phyloP scores from a whole-genome alignment of 2,888 invertebrate species.

The Trisateles emortualis region DNA sequence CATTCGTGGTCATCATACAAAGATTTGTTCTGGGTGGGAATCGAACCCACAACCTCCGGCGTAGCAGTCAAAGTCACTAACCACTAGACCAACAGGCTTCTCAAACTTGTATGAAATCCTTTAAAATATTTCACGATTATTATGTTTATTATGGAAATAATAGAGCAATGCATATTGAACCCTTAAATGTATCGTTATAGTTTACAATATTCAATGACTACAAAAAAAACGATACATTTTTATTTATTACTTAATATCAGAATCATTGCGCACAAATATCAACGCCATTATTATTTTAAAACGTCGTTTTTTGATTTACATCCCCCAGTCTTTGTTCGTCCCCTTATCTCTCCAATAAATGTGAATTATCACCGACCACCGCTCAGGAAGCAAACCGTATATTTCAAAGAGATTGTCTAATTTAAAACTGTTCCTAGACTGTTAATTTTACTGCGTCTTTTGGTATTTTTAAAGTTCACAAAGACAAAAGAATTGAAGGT shows the following conservation, averaged over 20 bases:
- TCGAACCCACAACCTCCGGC: no score
- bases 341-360: slow-evolving; percentile 82
- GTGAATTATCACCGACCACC: slow-evolving; percentile 77
- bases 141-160: no score
- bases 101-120: no score
- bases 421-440: slow-evolving; percentile 74
- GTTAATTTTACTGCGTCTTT: slow-evolving; percentile 53
- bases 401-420: slow-evolving; percentile 82
- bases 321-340: slow-evolving; percentile 72
- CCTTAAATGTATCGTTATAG: no score
- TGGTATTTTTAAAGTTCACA: slow-evolving; percentile 19
- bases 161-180: no score
- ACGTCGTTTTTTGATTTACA: slow-evolving; percentile 71
- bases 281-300: slow-evolving; percentile 60
- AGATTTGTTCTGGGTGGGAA: no score
- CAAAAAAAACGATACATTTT: neutral
- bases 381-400: slow-evolving; percentile 69
- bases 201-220: neutral
- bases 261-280: neutral
- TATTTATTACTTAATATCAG: slow-evolving; percentile 3
- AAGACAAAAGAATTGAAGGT: slow-evolving; percentile 24
- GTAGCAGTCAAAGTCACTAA: no score
- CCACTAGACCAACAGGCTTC: no score
- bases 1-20: no score
- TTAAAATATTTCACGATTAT: no score